Conservation (phyloP, 1,140 invertebrate genomes). For the Drosophila hydei region DNA sequence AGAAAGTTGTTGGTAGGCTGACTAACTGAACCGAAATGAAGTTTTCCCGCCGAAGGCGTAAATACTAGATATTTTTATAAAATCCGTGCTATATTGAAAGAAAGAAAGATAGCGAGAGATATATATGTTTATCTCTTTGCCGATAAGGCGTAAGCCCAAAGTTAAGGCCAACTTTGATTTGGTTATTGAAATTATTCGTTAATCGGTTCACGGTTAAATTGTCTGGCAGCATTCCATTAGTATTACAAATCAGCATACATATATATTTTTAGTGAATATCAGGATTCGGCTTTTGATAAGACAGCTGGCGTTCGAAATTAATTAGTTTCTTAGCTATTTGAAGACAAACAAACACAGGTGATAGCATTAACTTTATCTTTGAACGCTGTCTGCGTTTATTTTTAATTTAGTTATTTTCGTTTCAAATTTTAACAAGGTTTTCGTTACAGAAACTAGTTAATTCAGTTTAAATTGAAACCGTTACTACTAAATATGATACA, state of each 20-base stretch:
- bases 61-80: constrained; percentile 30
- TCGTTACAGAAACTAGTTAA: no score
- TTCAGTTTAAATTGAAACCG: not conserved
- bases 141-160: constrained; percentile 12
- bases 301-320: not conserved
- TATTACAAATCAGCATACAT: constrained; percentile 5
- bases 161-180: constrained; percentile 14
- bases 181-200: constrained; percentile 9
- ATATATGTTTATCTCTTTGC: constrained; percentile 20
- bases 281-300: not conserved
- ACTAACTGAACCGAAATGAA: constrained; percentile 58
- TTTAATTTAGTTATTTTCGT: not conserved
- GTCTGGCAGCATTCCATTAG: constrained; percentile 2
- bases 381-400: not conserved
- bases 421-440: no score
- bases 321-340: constrained; percentile 12
- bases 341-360: not conserved
- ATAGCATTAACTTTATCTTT: not conserved
- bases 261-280: not conserved
- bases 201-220: constrained; percentile 9
- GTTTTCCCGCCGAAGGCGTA: constrained; percentile 4
- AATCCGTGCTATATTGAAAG: constrained; percentile 31
- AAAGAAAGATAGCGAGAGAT: not conserved
- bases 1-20: constrained; percentile 13
- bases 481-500: not conserved